Percentiles rank a stretch among this genome's conserved stretches.
Conservation (phyloP, 1,140 invertebrate species). For the Globodera rostochiensis region DNA sequence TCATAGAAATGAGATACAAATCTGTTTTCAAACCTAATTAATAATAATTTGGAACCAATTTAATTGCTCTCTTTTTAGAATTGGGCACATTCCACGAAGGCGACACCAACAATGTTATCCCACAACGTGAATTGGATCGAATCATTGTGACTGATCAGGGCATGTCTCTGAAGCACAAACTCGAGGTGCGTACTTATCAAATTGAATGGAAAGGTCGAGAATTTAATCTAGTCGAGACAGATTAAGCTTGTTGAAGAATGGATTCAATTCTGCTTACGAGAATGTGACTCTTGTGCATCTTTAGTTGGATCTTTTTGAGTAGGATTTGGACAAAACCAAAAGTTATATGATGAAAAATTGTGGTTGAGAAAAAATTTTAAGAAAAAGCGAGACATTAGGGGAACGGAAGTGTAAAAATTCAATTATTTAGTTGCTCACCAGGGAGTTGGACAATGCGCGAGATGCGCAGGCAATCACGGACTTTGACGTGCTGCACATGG, state of each 20-base stretch:
- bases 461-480: constrained; percentile 77
- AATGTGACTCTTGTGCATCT: no score
- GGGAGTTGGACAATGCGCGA: constrained; percentile 85
- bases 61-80: not conserved
- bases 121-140: constrained; percentile 63
- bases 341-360: no score
- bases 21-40: no score
- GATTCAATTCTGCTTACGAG: no score
- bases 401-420: no score
- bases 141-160: constrained; percentile 64
- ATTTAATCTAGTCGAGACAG: no score
- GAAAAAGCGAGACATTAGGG: no score
- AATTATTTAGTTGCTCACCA: constrained; percentile 63
- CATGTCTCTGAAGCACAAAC: constrained; percentile 63
- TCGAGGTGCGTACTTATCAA: constrained; percentile 48
- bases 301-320: no score
- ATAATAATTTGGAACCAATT: no score
- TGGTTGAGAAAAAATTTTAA: no score
- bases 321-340: no score
- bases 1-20: not conserved
- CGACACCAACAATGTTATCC: constrained; percentile 64
- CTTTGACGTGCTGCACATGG: constrained; percentile 74
- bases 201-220: not conserved
- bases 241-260: no score
- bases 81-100: constrained; percentile 73